A percentile compares a stretch with the other conserved stretches of the same genome.
phyloP scores from a whole-genome alignment of 2,888 invertebrate genomes.

The Aphelenchoides bicaudatus region DNA sequence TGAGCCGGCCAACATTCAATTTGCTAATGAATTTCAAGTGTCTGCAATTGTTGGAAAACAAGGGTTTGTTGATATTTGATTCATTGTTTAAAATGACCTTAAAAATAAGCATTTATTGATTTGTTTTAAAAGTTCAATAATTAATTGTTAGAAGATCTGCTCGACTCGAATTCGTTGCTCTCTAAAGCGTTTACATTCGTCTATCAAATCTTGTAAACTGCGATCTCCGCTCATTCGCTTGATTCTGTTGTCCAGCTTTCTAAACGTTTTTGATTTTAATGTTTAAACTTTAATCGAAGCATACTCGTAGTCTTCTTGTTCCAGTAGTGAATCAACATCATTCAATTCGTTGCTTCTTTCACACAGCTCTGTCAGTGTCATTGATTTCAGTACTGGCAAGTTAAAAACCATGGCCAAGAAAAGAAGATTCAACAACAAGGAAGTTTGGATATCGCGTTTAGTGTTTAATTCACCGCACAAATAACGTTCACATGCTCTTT shows the following conservation, averaged over 20 bases:
- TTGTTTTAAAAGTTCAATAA: not conserved
- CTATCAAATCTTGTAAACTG: slow-evolving; percentile 52
- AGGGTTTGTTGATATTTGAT: not conserved
- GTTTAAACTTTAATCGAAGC: slow-evolving; percentile 17
- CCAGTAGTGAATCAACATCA: slow-evolving; percentile 43
- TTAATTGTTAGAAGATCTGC: slow-evolving; percentile 3
- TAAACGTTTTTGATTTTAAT: slow-evolving; percentile 28
- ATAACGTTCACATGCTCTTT: slow-evolving; percentile 57
- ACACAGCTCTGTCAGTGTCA: slow-evolving; percentile 53
- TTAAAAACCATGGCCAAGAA: slow-evolving; percentile 59
- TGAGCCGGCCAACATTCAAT: too few relatives aligned
- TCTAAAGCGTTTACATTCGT: slow-evolving; percentile 51
- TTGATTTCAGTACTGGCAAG: slow-evolving; percentile 58
- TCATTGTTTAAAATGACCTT: not conserved
- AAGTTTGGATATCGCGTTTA: slow-evolving; percentile 54
- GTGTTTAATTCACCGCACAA: slow-evolving; percentile 58
- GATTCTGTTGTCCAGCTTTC: slow-evolving; percentile 55
- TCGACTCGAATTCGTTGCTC: slow-evolving; percentile 49
- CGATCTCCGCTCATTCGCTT: slow-evolving; percentile 51
- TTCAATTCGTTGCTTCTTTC: slow-evolving; percentile 46
- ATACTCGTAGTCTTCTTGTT: slow-evolving; percentile 53
- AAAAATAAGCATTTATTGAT: not conserved
- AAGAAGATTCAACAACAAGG: slow-evolving; percentile 53
- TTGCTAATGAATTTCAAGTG: not conserved
- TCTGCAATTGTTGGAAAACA: not conserved